Conservation (phyloP, 2,888 invertebrate genomes). For the Hemicrepidius hirtus region DNA sequence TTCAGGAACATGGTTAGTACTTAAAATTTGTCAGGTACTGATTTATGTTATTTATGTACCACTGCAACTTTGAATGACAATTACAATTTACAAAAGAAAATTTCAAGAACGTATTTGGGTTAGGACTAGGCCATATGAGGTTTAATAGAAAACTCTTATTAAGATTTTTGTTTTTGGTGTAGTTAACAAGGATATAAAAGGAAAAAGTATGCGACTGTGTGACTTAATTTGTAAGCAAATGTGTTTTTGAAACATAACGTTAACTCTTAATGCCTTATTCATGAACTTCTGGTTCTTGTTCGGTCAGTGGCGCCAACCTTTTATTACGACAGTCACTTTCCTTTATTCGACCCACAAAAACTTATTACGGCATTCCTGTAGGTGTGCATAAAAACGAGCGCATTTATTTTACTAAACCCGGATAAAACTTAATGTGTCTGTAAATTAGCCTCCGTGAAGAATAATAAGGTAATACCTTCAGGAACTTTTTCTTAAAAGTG, state of each 20-base stretch:
- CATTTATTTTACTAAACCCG: slow-evolving; percentile 31
- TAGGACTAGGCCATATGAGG: slow-evolving; percentile 1
- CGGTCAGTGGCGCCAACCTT: slow-evolving; percentile 50
- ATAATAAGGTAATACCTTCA: neutral
- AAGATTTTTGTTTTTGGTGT: slow-evolving; percentile 26
- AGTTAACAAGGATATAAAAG: slow-evolving; percentile 30
- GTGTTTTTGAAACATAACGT: slow-evolving; percentile 47
- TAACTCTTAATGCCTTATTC: slow-evolving; percentile 50
- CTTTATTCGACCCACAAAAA: slow-evolving; percentile 49
- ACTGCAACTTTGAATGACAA: neutral
- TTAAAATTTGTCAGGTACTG: neutral
- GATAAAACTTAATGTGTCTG: slow-evolving; percentile 10
- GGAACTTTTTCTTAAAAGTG: neutral
- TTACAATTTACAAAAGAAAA: too few species aligned
- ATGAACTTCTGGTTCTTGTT: slow-evolving; percentile 48
- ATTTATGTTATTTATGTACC: too few species aligned
- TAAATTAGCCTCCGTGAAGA: slow-evolving; percentile 5
- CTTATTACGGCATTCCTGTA: slow-evolving; percentile 38
- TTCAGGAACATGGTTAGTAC: neutral
- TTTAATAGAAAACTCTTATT: slow-evolving; percentile 21
- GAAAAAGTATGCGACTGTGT: slow-evolving; percentile 31
- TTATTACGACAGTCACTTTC: slow-evolving; percentile 47
- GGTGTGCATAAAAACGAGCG: slow-evolving; percentile 39
- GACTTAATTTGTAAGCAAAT: slow-evolving; percentile 49
- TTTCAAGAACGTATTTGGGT: too few species aligned